These are phyloP conservation scores for Emys orbicularis DNA, from an alignment of 2,797 vertebrate species.

Conservation along the genomic window DNA sequence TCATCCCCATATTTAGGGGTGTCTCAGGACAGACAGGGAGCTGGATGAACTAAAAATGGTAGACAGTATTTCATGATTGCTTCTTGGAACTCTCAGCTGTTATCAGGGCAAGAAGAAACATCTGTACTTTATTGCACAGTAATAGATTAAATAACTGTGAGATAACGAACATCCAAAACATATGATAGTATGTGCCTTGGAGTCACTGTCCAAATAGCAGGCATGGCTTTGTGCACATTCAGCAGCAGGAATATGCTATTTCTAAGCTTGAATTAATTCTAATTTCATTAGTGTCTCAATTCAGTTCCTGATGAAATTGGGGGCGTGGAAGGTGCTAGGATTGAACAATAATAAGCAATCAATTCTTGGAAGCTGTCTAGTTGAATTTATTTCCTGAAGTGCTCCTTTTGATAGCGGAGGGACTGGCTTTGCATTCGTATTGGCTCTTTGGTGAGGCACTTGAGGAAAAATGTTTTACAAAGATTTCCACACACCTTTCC, in stretches of 20 bases:
- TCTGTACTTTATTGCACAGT: conserved; percentile 11
- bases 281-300: conserved; percentile 63
- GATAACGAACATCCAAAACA: conserved; percentile 19
- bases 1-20: not conserved
- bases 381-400: conserved; percentile 60
- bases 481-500: conserved; percentile 64
- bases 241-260: not conserved
- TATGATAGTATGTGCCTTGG: not conserved
- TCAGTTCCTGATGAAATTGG: conserved; percentile 38
- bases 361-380: conserved; percentile 63
- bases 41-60: not conserved
- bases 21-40: not conserved
- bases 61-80: not conserved
- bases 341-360: conserved; percentile 59
- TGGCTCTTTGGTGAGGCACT: conserved; percentile 31
- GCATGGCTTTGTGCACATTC: conserved; percentile 22
- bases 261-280: conserved; percentile 58
- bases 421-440: conserved; percentile 14
- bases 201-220: not conserved
- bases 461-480: conserved; percentile 45
- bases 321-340: not conserved
- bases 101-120: conserved; percentile 47
- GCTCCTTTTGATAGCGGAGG: conserved; percentile 39
- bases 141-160: conserved; percentile 3
- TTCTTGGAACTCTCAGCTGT: conserved; percentile 3